phyloP scores from a whole-genome alignment of 2,888 invertebrate genomes.

The Ephialtes manifestator region DNA sequence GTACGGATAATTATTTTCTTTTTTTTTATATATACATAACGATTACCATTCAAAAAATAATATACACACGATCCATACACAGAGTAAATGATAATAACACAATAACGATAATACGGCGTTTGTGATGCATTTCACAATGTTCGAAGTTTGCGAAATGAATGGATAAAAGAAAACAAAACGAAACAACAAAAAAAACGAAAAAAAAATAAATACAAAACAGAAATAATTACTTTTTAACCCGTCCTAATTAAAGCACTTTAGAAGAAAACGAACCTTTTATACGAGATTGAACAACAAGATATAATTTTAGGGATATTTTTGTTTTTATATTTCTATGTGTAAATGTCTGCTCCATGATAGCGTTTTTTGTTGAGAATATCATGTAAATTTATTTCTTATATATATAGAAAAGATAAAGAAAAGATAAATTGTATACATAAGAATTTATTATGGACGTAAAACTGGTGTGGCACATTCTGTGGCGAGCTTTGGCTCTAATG shows the following conservation, averaged over 20 bases:
- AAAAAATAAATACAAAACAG: slow-evolving; percentile 24
- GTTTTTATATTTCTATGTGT: slow-evolving; percentile 84
- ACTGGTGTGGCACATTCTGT: slow-evolving; percentile 69
- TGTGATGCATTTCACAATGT: slow-evolving; percentile 25
- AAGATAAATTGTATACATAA: slow-evolving; percentile 44
- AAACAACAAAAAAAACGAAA: slow-evolving; percentile 32
- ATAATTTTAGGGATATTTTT: slow-evolving; percentile 81
- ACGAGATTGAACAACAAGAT: slow-evolving; percentile 79
- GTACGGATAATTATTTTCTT: slow-evolving; percentile 69
- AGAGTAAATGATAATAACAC: slow-evolving; percentile 43
- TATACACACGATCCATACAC: slow-evolving; percentile 28
- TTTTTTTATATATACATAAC: slow-evolving; percentile 37
- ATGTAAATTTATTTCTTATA: slow-evolving; percentile 84
- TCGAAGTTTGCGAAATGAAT: slow-evolving; percentile 30
- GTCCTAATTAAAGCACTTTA: slow-evolving; percentile 76
- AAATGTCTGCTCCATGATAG: slow-evolving; percentile 84
- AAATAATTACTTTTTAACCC: slow-evolving; percentile 76
- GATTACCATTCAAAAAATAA: slow-evolving; percentile 41
- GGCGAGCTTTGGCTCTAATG: slow-evolving; percentile 51
- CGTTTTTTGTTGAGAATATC: slow-evolving; percentile 84
- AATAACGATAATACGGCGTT: slow-evolving; percentile 29
- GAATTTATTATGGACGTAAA: slow-evolving; percentile 77
- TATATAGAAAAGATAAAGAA: slow-evolving; percentile 64
- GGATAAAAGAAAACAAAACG: slow-evolving; percentile 15
- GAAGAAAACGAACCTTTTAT: slow-evolving; percentile 76